Percentiles rank a stretch among this genome's conserved stretches.
phyloP scores from a whole-genome alignment of 2,888 invertebrate species.

The Xiphydria camelus region DNA sequence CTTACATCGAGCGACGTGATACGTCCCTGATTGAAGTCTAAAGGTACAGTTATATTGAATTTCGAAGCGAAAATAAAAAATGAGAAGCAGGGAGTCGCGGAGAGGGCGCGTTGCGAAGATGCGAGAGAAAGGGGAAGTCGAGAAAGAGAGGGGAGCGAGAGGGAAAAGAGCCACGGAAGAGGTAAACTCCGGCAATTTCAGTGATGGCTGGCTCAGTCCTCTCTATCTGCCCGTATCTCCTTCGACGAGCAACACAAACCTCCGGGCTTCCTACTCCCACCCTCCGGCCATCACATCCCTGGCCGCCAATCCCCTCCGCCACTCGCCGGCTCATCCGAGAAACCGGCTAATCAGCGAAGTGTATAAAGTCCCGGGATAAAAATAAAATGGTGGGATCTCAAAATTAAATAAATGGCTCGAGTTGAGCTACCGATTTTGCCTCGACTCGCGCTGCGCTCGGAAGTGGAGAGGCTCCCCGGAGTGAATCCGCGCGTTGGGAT shows the following conservation, averaged over 20 bases:
- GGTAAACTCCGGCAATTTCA: slow-evolving; percentile 50
- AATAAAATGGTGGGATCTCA: slow-evolving; percentile 39
- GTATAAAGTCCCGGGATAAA: slow-evolving; percentile 43
- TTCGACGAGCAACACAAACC: slow-evolving; percentile 38
- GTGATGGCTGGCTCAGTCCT: slow-evolving; percentile 52
- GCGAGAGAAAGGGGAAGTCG: slow-evolving; percentile 26
- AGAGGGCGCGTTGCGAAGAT: slow-evolving; percentile 16
- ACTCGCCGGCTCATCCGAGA: slow-evolving; percentile 15
- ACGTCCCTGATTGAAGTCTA: too few relatives aligned
- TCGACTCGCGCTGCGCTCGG: too few relatives aligned
- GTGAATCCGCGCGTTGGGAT: too few relatives aligned
- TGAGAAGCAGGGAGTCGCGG: slow-evolving; percentile 12
- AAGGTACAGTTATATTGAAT: background rate
- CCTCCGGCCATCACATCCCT: slow-evolving; percentile 15
- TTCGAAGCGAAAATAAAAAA: slow-evolving; percentile 6
- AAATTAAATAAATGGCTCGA: slow-evolving; percentile 50
- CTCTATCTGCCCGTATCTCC: slow-evolving; percentile 37
- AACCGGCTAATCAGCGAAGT: slow-evolving; percentile 47
- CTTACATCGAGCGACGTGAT: too few relatives aligned
- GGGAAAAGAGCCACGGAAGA: slow-evolving; percentile 21
- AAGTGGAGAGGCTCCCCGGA: slow-evolving; percentile 61
- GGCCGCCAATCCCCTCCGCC: slow-evolving; percentile 15
- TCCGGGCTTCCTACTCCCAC: slow-evolving; percentile 20
- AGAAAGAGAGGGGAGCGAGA: slow-evolving; percentile 29
- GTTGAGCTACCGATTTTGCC: slow-evolving; percentile 24